Base-by-base conservation (phyloP, 2,797 vertebrate species). In the Epinephelus awoara region DNA sequence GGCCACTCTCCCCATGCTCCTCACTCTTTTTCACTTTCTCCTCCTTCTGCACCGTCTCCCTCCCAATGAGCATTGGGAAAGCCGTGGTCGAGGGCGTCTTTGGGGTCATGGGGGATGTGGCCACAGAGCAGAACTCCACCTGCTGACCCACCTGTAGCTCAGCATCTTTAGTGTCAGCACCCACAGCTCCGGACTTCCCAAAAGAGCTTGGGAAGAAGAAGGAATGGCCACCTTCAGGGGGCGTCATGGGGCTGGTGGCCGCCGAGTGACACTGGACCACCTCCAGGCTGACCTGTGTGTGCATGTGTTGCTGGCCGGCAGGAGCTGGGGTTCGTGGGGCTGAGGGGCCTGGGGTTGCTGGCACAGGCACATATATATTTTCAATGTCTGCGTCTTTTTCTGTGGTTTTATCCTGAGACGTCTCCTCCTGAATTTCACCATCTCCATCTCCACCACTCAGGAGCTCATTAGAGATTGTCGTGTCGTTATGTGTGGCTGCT, bases 191-290 rank as follows among this genome's bases (percentile, higher is more conserved):
- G 0, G 47, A 47, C 82, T 71, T 91, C 42, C 79, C 88, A 23
- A 89, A 88, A 27, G 88, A 89, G 75, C 67, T 80, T 1, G 94
- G 94, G 89, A 97, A 98, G 82, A 96, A 92, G 79, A 95, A 94
- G 66, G 93, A 88, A 0, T 92, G 78, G 17, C 89, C 89, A 0
- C 95, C 96, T 0, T 96, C 94, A 0, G 95, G 95, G 19, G 97
- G 97, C 2, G 97, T 97, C 96, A 98, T 97, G 77, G 97, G 97
- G 90, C 97, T 98, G 88, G 97, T 94, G 29, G 97, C 97, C 72
- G 95, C 94, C 0, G 97, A 98, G 72, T 85, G 86, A 73, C 94
- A 95, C 77, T 94, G 93, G 8, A 95, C 94, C 4, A 94, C 95
- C 29, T 94, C 95, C 38, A 92, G 94, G 74, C 96, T 97, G 71